Base-by-base conservation (phyloP, 2,797 vertebrate genomes). In the Okamejei kenojei region DNA sequence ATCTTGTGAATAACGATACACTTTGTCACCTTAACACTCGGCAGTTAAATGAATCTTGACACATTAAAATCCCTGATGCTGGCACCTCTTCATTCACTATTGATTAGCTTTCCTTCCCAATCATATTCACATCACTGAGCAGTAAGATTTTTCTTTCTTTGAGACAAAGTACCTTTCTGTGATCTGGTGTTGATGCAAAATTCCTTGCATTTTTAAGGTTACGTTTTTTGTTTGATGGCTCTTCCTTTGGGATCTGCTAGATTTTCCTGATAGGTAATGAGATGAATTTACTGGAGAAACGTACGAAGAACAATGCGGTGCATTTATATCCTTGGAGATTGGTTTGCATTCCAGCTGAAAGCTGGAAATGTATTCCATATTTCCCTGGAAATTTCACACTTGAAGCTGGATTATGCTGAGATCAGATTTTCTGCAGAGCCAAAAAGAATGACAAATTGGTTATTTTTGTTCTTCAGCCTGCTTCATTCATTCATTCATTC, bases 11-110 rank as follows among this genome's bases (percentile, higher is more conserved):
- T 92, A 92, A 76, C 76, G 90, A 92, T 92, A 93, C 93, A 38
- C 90, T 94, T 94, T 94, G 93, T 94, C 94, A 93, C 94, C 94
- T 94, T 94, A 93, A 93, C 93, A 93, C 94, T 94, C 93, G 94
- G 94, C 92, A 92, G 71, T 86, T 93, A 93, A 94, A 94, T 86
- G 94, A 94, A 94, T 95, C 95, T 94, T 94, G 95, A 94, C 93
- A 94, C 93, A 93, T 95, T 94, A 94, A 94, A 95, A 95, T 95
- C 94, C 95, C 94, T 95, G 95, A 95, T 93, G 94, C 95, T 95
- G 94, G 94, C 95, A 95, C 95, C 95, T 95, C 94, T 94, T 93
- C 93, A 93, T 92, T 95, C 94, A 93, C 80, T 95, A 95, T 95
- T 93, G 96, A 96, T 96, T 94, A 94, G 93, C 95, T 94, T 93